These are phyloP conservation scores for Polypedilum pembai DNA, from an alignment of 1,140 invertebrate species.

Conservation along the genomic window DNA sequence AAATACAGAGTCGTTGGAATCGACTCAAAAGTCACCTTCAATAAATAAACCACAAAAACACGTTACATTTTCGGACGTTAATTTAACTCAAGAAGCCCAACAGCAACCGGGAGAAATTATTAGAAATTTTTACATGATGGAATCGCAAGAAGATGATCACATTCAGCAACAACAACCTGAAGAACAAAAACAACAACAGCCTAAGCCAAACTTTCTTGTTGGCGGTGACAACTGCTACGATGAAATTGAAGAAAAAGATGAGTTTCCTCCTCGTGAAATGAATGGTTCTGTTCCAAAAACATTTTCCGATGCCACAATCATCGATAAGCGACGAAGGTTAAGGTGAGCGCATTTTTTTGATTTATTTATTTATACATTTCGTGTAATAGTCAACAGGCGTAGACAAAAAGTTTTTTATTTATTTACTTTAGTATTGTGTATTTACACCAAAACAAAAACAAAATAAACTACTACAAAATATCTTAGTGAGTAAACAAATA, in stretches of 20 bases:
- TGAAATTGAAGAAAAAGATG: slow-evolving; percentile 1
- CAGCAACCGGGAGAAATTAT: neutral
- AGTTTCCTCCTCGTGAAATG: neutral
- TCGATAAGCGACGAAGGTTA: neutral
- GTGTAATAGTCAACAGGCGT: neutral
- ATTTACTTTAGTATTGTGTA: neutral
- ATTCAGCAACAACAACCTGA: neutral
- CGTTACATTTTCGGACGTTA: slow-evolving; percentile 7
- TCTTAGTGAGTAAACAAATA: neutral
- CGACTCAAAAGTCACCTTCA: neutral
- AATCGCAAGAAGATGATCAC: neutral
- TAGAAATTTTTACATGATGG: slow-evolving; percentile 21
- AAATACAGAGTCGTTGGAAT: neutral
- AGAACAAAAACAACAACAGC: neutral
- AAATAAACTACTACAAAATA: neutral
- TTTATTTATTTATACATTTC: neutral
- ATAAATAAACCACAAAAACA: neutral
- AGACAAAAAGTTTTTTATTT: neutral
- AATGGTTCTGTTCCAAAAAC: neutral
- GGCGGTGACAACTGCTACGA: neutral
- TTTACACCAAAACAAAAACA: neutral
- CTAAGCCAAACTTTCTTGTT: neutral
- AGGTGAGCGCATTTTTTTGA: neutral
- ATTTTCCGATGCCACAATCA: neutral
- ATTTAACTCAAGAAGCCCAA: neutral